A percentile compares a stretch with the other conserved stretches of the same genome.
Conservation (phyloP, 2,888 invertebrate species). For the Chrysolina oricalcia region DNA sequence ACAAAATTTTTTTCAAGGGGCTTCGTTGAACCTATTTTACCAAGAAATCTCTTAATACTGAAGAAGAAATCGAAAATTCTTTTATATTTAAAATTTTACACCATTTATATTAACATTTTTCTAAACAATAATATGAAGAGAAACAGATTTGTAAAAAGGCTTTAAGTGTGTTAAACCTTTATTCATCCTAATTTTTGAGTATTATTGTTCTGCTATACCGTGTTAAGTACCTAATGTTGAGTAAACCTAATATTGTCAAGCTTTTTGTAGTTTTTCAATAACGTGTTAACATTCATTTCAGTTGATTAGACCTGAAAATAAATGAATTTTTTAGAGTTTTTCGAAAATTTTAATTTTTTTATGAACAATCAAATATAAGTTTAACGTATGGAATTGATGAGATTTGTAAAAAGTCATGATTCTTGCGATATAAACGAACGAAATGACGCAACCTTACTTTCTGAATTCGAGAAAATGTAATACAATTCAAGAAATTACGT, state of each 20-base stretch:
- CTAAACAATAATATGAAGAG: neutral
- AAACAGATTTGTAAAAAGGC: neutral
- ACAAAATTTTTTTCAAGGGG: neutral
- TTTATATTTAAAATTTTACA: neutral
- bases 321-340: neutral
- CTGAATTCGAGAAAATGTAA: neutral
- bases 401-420: neutral
- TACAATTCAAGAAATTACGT: neutral
- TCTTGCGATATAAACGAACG: neutral
- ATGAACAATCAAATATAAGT: neutral
- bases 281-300: neutral
- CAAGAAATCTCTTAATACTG: neutral
- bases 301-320: neutral
- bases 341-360: neutral
- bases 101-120: neutral
- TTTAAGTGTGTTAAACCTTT: neutral
- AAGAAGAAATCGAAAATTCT: neutral
- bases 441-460: neutral
- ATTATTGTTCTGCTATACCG: constrained; percentile 1
- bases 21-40: constrained; percentile 6
- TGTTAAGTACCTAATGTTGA: constrained; percentile 5
- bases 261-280: constrained; percentile 14
- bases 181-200: neutral
- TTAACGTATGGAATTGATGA: neutral
- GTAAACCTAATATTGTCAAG: neutral